Evolutionary conservation across 1,140 invertebrate genomes (phyloP), one percentile per base, ranked within the genome.

Genomic region (Macrocentrus cingulum): DNA sequence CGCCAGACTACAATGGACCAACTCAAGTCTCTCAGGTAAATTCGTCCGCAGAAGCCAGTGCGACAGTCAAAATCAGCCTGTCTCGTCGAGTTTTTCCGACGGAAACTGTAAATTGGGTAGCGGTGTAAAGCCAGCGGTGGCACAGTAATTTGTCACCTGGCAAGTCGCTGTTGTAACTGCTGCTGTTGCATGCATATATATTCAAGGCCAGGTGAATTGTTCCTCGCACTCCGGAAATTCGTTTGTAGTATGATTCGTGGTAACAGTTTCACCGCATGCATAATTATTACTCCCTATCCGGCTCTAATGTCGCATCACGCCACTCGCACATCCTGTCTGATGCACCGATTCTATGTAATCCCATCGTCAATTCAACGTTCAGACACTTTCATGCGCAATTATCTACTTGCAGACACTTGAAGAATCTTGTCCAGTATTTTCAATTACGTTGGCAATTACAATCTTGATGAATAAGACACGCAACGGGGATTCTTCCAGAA

Each of bases 261-360:
- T 71, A 72, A 73, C 68, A 68, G 70, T 72, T 75, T 71, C 67
- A 62, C 58, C 63, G 63, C 60, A n/a, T n/a, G 67, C 65, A 70
- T 71, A 75, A 73, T 75, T 75, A 73, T 73, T 66, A 15, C 19
- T 23, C 64, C 63, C 63, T 67, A 72, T 74, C 65, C 68, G 59
- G 60, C 56, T 62, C 69, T 72, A 75, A 75, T 75, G 66, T 64
- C 62, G 60, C 63, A 65, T 67, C 70, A 70, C 69, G 56, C 65
- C 29, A 45, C 25, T 36, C 49, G 22, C 32, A 36, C 32, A 51
- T 51, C 49, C 49, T 51, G 49, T 51, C 32, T 36, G 49, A 18
- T 22, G 34, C 11, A 34, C 25, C 16, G 11, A 36, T n/a, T 51
- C 18, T 18, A 20, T 18, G 32, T 36, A 34, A 51, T 37, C 37